Conservation (phyloP, 2,888 invertebrate species). For the Drosophila differens region DNA sequence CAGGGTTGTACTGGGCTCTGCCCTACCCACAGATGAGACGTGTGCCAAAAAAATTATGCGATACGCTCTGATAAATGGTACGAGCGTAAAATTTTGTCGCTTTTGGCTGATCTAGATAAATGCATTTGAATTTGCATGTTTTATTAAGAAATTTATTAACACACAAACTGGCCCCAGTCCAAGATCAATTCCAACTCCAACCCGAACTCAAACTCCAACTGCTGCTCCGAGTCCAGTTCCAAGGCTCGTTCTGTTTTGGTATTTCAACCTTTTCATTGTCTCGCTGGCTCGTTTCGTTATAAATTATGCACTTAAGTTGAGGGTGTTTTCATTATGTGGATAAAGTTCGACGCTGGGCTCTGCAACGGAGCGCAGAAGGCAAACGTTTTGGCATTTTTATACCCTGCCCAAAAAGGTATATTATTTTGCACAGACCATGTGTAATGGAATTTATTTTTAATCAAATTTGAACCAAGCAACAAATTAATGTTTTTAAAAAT, state of each 20-base stretch:
- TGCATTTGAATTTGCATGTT: constrained; percentile 82
- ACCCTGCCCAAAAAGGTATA: constrained; percentile 11
- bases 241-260: constrained; percentile 53
- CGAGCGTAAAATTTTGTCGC: constrained; percentile 80
- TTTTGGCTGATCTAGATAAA: constrained; percentile 82
- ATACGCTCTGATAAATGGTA: constrained; percentile 76
- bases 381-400: constrained; percentile 59
- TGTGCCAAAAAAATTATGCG: constrained; percentile 72
- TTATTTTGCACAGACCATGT: not conserved
- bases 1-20: constrained; percentile 9
- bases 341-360: constrained; percentile 65
- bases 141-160: constrained; percentile 82
- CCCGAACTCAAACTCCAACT: constrained; percentile 16
- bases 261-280: constrained; percentile 66
- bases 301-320: constrained; percentile 84
- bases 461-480: not conserved
- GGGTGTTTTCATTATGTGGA: constrained; percentile 83
- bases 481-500: not conserved
- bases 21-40: constrained; percentile 65
- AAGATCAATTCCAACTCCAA: constrained; percentile 25
- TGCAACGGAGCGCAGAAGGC: constrained; percentile 28
- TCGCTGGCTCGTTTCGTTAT: constrained; percentile 78
- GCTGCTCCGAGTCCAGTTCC: constrained; percentile 31
- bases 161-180: constrained; percentile 43
- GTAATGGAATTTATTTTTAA: not conserved